Evolutionary conservation across 2,113 vertebrate genomes (phyloP).

Genomic region (Calyptomena viridis): DNA sequence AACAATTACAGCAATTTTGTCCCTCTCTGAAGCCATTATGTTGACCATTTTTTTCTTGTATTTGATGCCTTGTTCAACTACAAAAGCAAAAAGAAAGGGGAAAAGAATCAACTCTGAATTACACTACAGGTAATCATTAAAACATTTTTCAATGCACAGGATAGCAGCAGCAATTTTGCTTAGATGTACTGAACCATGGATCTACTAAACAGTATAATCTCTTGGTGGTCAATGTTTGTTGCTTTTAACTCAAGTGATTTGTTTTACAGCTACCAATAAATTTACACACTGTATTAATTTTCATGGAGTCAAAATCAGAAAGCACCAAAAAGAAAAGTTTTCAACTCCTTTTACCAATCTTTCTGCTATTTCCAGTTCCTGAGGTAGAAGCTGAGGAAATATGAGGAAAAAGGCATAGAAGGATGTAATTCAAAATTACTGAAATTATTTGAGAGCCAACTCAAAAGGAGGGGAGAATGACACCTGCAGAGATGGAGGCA

Average conservation of each 20-base stretch:
- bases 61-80: neutral
- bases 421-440: neutral
- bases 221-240: neutral
- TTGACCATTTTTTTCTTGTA: neutral
- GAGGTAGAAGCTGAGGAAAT: neutral
- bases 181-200: neutral
- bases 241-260: neutral
- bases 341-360: neutral
- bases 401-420: neutral
- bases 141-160: neutral
- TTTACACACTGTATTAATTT: neutral
- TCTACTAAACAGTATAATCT: neutral
- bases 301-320: neutral
- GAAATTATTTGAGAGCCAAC: neutral
- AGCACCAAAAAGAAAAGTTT: neutral
- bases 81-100: neutral
- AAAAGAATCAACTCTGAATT: neutral
- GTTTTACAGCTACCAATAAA: neutral
- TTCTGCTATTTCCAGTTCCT: neutral
- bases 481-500: neutral
- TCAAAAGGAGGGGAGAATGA: neutral
- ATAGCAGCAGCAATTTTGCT: neutral
- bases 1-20: neutral
- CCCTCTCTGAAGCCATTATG: neutral
- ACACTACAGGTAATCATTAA: neutral